Evolutionary conservation across 1,140 invertebrate species (phyloP).

Genomic region (Scaptomyza hsui): DNA sequence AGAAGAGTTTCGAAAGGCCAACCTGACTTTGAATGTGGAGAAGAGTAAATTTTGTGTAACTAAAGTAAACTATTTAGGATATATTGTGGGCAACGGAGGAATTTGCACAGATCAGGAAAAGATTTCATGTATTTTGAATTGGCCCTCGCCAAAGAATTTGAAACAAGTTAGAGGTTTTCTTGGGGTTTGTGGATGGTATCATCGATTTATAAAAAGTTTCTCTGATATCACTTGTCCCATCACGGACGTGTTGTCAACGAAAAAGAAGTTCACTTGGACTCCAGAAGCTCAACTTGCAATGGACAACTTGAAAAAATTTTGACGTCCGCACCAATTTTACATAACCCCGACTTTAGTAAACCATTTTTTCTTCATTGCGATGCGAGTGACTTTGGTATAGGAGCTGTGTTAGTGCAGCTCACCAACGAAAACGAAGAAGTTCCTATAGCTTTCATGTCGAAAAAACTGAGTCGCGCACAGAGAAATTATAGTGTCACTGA

Average conservation of each 20-base stretch:
- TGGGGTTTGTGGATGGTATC: too few relatives aligned
- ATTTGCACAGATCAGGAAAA: conserved; percentile 10
- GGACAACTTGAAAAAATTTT: not conserved
- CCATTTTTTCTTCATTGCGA: conserved; percentile 12
- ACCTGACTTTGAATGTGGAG: too few relatives aligned
- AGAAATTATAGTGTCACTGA: too few relatives aligned
- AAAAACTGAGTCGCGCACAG: too few relatives aligned
- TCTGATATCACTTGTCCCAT: not conserved
- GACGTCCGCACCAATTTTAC: conserved; percentile 4
- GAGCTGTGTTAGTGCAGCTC: too few relatives aligned
- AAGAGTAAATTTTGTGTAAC: too few relatives aligned
- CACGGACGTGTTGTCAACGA: not conserved
- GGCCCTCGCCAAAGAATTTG: conserved; percentile 8
- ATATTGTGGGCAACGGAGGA: too few relatives aligned
- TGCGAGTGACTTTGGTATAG: too few relatives aligned
- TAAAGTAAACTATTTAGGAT: too few relatives aligned
- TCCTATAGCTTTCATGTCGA: too few relatives aligned
- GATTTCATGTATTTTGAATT: conserved; percentile 14
- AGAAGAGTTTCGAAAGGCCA: too few relatives aligned
- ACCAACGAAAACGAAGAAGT: too few relatives aligned
- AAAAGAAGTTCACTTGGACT: conserved; percentile 16
- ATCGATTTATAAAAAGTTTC: conserved; percentile 17
- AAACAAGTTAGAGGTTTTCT: not conserved
- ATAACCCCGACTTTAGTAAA: conserved; percentile 1
- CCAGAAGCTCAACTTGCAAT: conserved; percentile 3